Evolutionary conservation across 2,888 invertebrate species (phyloP).

Genomic region (Tanytarsus gracilentus): DNA sequence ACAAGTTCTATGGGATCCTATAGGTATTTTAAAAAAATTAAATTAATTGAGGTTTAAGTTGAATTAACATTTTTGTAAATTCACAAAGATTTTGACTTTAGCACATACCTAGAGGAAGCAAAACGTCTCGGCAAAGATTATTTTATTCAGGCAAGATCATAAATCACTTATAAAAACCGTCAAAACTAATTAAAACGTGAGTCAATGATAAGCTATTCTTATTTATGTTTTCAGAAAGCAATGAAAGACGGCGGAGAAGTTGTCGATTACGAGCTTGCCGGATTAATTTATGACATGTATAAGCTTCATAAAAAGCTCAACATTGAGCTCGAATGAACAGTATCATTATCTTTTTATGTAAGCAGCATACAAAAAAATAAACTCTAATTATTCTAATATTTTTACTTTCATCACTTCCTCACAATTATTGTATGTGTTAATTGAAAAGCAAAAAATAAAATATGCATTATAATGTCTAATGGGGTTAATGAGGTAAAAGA

Average conservation of each 20-base stretch:
- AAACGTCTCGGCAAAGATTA: neutral
- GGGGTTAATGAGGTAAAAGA: too few relatives aligned
- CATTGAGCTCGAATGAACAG: constrained; percentile 31
- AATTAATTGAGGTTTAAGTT: too few relatives aligned
- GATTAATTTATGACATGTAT: constrained; percentile 37
- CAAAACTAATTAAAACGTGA: too few relatives aligned
- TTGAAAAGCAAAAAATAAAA: too few relatives aligned
- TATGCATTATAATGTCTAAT: too few relatives aligned
- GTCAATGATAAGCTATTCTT: too few relatives aligned
- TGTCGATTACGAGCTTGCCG: constrained; percentile 37
- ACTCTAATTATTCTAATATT: too few relatives aligned
- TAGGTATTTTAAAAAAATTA: too few relatives aligned
- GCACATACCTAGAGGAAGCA: neutral
- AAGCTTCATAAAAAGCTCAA: constrained; percentile 34
- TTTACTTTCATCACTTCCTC: too few relatives aligned
- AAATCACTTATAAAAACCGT: neutral
- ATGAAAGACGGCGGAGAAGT: constrained; percentile 36
- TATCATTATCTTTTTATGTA: neutral
- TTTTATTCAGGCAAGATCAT: neutral
- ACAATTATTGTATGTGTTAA: too few relatives aligned
- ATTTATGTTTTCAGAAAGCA: constrained; percentile 1
- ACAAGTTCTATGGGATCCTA: constrained; percentile 34
- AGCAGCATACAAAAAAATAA: neutral
- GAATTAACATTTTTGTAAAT: too few relatives aligned
- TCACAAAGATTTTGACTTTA: constrained; percentile 10